Conservation (phyloP, 2,797 vertebrate species). For the Gadopsis marmoratus region DNA sequence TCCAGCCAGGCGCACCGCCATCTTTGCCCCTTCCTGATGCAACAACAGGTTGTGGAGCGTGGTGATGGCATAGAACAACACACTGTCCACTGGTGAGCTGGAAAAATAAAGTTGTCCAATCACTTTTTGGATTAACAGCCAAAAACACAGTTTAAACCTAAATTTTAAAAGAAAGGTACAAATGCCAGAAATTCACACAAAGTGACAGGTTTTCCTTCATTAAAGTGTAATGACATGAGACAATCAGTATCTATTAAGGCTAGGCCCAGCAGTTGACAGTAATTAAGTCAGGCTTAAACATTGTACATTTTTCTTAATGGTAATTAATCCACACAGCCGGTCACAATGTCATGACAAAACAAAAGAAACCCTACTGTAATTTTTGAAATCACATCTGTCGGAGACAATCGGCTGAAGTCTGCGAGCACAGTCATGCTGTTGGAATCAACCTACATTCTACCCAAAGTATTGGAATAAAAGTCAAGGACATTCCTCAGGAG, state of each 20-base stretch:
- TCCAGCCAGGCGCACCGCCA: slow-evolving; percentile 97
- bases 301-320: not conserved
- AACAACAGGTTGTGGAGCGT: slow-evolving; percentile 98
- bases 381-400: not conserved
- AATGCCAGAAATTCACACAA: not conserved
- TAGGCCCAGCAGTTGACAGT: not conserved
- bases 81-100: slow-evolving; percentile 98
- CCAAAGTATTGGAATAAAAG: not conserved
- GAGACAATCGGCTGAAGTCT: slow-evolving; percentile 5
- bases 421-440: not conserved
- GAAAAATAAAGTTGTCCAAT: not conserved
- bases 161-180: not conserved
- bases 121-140: not conserved
- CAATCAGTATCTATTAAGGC: not conserved
- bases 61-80: slow-evolving; percentile 98
- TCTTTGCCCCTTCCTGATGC: slow-evolving; percentile 99
- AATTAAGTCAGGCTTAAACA: not conserved
- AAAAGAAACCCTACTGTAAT: not conserved
- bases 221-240: not conserved
- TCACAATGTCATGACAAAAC: not conserved
- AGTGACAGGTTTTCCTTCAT: not conserved
- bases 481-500: not conserved
- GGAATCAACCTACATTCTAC: not conserved
- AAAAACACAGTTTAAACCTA: no score
- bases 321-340: not conserved